A percentile compares a stretch with the other conserved stretches of the same genome.
phyloP scores from a whole-genome alignment of 2,113 vertebrate genomes.

The rat (Rattus norvegicus) region DNA sequence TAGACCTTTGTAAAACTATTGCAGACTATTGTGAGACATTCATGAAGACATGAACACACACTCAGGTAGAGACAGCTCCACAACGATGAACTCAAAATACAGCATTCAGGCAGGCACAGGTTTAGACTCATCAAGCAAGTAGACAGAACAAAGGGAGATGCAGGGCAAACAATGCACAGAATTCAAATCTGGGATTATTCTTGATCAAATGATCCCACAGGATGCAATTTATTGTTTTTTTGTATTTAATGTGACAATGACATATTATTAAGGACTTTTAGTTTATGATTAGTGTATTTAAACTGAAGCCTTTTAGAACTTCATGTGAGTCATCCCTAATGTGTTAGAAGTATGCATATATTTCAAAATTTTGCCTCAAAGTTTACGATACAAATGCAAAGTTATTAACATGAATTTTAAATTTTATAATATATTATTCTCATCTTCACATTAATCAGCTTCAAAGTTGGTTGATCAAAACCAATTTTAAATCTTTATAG shows the following conservation, averaged over 20 bases:
- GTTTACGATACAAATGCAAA: background rate
- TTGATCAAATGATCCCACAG: background rate
- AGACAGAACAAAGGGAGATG: background rate
- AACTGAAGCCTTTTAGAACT: background rate
- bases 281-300: background rate
- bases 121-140: background rate
- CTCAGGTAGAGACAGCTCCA: background rate
- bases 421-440: background rate
- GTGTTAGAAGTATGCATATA: background rate
- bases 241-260: background rate
- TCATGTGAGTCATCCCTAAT: background rate
- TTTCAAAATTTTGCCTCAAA: background rate
- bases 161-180: background rate
- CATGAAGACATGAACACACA: background rate
- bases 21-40: background rate
- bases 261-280: background rate
- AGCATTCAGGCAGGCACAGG: background rate
- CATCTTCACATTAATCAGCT: background rate
- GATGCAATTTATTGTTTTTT: background rate
- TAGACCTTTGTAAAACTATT: background rate
- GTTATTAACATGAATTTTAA: background rate
- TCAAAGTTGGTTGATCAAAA: background rate
- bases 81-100: background rate
- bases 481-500: background rate
- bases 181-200: background rate